Evolutionary conservation across 1,140 invertebrate species (phyloP).

Genomic region (Brachionus plicatilis): DNA sequence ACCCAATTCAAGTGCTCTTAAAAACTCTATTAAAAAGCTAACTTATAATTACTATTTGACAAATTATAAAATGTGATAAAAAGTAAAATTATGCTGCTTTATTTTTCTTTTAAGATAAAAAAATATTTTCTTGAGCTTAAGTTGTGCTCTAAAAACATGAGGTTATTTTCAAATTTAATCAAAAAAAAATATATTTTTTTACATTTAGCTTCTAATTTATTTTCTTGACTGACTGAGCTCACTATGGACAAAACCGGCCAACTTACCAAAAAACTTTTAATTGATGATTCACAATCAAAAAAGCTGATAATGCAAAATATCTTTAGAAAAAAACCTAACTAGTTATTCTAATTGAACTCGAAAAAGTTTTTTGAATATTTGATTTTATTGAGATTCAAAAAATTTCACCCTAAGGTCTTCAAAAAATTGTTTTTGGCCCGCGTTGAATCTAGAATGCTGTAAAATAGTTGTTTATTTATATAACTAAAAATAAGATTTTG

Average conservation of each 20-base stretch:
- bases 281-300: not conserved
- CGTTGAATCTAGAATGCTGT: not conserved
- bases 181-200: not conserved
- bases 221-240: not conserved
- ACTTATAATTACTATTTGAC: not conserved
- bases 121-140: not conserved
- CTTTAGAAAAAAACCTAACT: not conserved
- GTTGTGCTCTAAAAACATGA: not conserved
- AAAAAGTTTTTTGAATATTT: not conserved
- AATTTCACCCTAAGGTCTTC: not conserved
- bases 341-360: not conserved
- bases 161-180: not conserved
- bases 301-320: not conserved
- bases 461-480: constrained; percentile 21
- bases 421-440: not conserved
- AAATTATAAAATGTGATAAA: not conserved
- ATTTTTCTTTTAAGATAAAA: not conserved
- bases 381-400: not conserved
- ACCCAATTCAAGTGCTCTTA: not conserved
- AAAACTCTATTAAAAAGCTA: not conserved
- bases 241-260: not conserved
- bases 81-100: not conserved
- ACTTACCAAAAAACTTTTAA: not conserved
- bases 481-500: not conserved
- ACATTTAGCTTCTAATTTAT: not conserved